phyloP scores from a whole-genome alignment of 2,113 vertebrate species.

The Charadrius vociferus region DNA sequence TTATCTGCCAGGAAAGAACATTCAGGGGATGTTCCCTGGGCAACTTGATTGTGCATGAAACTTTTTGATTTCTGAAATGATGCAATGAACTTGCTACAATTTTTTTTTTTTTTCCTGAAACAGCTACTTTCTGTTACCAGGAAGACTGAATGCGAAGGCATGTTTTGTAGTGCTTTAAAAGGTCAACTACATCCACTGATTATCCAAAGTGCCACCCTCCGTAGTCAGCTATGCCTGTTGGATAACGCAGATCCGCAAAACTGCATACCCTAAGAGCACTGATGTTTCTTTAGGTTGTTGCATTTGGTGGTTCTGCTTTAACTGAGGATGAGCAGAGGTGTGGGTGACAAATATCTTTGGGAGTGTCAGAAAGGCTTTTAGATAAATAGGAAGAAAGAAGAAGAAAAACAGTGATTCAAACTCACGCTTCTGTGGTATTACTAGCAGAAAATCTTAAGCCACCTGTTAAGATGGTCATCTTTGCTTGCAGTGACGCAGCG shows the following conservation, averaged over 20 bases:
- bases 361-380: neutral
- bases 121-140: neutral
- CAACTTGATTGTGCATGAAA: neutral
- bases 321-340: neutral
- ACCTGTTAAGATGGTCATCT: neutral
- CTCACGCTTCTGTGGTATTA: neutral
- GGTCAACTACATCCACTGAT: neutral
- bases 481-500: neutral
- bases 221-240: neutral
- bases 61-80: slow-evolving; percentile 24
- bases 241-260: neutral
- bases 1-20: neutral
- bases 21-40: neutral
- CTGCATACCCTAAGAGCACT: neutral
- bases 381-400: neutral
- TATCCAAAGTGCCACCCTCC: neutral
- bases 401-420: neutral
- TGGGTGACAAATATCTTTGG: neutral
- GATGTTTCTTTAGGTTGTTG: neutral
- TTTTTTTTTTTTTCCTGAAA: neutral
- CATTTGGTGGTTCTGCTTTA: neutral
- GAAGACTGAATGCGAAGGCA: neutral
- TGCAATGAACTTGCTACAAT: neutral
- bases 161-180: neutral
- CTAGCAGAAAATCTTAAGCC: neutral